These are phyloP conservation scores for Cairina moschata DNA, from an alignment of 2,113 vertebrate genomes.

Conservation along the genomic window DNA sequence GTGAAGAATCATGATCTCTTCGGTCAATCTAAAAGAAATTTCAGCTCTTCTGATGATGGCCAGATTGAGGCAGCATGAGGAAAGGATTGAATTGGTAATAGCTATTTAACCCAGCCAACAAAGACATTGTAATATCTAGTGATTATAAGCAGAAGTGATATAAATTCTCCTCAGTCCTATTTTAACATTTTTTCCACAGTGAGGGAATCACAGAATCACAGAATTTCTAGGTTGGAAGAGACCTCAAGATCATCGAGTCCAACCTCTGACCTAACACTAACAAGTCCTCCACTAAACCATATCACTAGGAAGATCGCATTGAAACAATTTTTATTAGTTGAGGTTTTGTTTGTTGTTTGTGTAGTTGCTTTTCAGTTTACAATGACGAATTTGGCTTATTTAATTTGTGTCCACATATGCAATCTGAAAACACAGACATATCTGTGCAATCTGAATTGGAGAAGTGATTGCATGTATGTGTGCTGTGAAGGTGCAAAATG, in stretches of 20 bases:
- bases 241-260: too few relatives aligned
- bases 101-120: neutral
- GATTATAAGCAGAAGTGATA: neutral
- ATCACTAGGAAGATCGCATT: neutral
- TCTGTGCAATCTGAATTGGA: neutral
- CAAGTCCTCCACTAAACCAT: too few relatives aligned
- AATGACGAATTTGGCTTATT: neutral
- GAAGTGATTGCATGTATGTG: neutral
- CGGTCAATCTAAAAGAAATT: neutral
- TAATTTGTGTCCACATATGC: neutral
- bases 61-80: neutral
- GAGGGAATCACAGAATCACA: neutral
- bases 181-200: neutral
- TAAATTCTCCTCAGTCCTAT: neutral
- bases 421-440: neutral
- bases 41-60: neutral
- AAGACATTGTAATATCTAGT: neutral
- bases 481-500: neutral
- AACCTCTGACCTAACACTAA: too few relatives aligned
- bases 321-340: neutral
- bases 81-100: neutral
- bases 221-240: too few relatives aligned
- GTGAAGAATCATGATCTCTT: neutral
- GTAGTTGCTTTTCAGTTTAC: conserved; percentile 6
- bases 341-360: neutral